Base-by-base conservation (phyloP, 2,888 invertebrate species). In the Dione vanillae region DNA sequence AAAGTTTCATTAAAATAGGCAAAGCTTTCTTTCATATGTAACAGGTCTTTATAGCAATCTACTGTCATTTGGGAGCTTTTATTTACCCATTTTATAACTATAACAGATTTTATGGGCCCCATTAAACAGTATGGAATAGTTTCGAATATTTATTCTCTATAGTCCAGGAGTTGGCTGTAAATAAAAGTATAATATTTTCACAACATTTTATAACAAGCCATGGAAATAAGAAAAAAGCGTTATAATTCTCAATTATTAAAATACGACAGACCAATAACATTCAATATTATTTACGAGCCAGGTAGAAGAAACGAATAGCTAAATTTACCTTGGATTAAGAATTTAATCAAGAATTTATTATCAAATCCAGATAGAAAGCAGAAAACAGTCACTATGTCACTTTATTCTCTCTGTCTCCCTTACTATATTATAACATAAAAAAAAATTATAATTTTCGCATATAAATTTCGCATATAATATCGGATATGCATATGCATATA, bases 61-160 rank as follows among this genome's bases (percentile, higher is more conserved):
- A 61, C 11, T 45, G 12, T 61, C 43, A 61, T 61, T 35, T 35
- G 16, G 35, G 37, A 40, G 56, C 27, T 16, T 45, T 45, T 61
- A 61, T 45, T 45, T 45, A 61, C 61, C 35, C 61, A 35, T 45
- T n/a, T 61, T 45, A 61, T 45, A 45, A 35, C 61, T 61, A 45
- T 61, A 61, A 45, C 45, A 61, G 35, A 45, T 43, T 61, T 61
- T 61, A 45, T 16, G 61, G 7, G n/a, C 27, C n/a, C 27, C 45
- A 27, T 61, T 61, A 61, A 61, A 61, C 61, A 45, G 45, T 12
- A 61, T 27, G 61, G 45, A 27, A 45, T 27, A 45, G 27, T 27
- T 45, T 35, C n/a, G 45, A 45, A 45, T 45, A 45, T 45, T 61
- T 35, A 45, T 35, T 35, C 43, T 35, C 2, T 61, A 16, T 45